Evolutionary conservation across 2,888 invertebrate genomes (phyloP).

Genomic region (Drosophila phalerata): DNA sequence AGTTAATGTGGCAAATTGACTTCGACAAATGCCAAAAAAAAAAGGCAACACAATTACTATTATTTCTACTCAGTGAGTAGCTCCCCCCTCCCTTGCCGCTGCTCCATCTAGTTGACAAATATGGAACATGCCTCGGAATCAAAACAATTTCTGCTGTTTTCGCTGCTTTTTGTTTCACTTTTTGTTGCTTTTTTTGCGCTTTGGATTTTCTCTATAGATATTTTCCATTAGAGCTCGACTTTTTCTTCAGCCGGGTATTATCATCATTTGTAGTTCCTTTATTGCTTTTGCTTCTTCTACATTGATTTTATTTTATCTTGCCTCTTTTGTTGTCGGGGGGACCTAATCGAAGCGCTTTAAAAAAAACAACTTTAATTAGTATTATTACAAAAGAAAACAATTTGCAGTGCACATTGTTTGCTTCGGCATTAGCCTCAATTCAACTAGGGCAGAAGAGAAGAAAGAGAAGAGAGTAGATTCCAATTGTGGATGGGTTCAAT

Average conservation of each 20-base stretch:
- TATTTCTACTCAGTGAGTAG: conserved; percentile 32
- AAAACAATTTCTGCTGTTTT: conserved; percentile 43
- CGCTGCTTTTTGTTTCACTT: conserved; percentile 42
- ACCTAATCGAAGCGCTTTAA: conserved; percentile 34
- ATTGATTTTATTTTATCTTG: conserved; percentile 60
- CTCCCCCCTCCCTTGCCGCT: not conserved
- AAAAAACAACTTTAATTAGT: conserved; percentile 70
- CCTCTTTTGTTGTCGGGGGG: conserved; percentile 15
- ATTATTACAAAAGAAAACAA: conserved; percentile 76
- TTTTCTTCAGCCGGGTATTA: conserved; percentile 41
- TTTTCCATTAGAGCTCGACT: conserved; percentile 56
- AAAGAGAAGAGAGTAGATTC: not conserved
- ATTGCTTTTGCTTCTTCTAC: conserved; percentile 46
- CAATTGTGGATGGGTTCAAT: conserved; percentile 34
- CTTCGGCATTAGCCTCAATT: conserved; percentile 72
- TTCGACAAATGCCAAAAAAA: conserved; percentile 36
- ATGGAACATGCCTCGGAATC: conserved; percentile 45
- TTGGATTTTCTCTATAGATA: conserved; percentile 70
- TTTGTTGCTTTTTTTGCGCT: conserved; percentile 13
- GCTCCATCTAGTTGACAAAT: conserved; percentile 47
- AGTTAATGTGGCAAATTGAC: conserved; percentile 71
- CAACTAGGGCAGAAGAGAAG: conserved; percentile 25
- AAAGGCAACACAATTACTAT: conserved; percentile 46
- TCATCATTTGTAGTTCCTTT: conserved; percentile 53
- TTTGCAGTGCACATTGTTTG: conserved; percentile 65